Percentiles rank a stretch among this genome's conserved stretches.
Evolutionary conservation across 2,797 vertebrate species (phyloP).

Genomic region (Ctenosaura bakeri): DNA sequence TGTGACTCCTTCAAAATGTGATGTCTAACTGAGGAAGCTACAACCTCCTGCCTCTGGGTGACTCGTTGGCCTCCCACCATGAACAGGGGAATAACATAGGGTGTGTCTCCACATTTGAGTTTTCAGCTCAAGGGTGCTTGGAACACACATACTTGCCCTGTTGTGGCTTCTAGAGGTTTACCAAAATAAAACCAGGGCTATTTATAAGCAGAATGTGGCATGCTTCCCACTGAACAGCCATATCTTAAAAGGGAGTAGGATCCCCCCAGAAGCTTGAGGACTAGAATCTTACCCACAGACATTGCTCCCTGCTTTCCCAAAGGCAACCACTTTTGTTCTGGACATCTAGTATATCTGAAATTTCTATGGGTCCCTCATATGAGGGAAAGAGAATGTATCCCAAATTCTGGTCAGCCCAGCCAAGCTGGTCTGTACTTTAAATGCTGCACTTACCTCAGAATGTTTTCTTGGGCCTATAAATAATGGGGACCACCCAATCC

Average conservation of each 20-base stretch:
- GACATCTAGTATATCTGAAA: background rate
- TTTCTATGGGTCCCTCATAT: background rate
- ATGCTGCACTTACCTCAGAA: background rate
- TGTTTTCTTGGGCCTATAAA: background rate
- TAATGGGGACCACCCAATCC: no score
- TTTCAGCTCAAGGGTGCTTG: background rate
- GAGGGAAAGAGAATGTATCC: background rate
- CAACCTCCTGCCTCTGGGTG: conserved; percentile 16
- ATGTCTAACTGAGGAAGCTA: conserved; percentile 25
- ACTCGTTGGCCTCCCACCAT: background rate
- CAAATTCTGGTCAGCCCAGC: background rate
- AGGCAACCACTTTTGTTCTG: background rate
- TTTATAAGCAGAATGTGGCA: background rate
- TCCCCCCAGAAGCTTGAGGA: background rate
- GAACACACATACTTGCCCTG: background rate
- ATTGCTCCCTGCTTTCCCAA: background rate
- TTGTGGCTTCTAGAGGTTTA: conserved; percentile 12
- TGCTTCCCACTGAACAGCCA: background rate
- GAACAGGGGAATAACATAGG: conserved; percentile 1
- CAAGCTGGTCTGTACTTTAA: conserved; percentile 16
- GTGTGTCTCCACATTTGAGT: background rate
- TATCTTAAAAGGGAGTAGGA: background rate
- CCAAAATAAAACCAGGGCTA: background rate
- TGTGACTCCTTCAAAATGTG: conserved; percentile 22
- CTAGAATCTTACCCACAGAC: background rate